phyloP scores from a whole-genome alignment of 2,113 vertebrate species.

The Anseranas semipalmata region DNA sequence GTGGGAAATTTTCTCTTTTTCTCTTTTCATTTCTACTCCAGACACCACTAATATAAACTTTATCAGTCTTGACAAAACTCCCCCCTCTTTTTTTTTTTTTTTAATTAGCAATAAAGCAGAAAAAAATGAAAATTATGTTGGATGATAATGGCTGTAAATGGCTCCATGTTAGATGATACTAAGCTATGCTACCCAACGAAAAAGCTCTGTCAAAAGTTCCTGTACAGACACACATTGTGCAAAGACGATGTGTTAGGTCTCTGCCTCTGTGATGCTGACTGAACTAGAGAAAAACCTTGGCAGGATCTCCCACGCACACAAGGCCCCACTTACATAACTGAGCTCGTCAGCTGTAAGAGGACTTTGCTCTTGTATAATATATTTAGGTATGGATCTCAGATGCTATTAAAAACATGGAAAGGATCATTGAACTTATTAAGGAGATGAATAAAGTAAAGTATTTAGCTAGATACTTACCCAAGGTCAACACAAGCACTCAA shows the following conservation, averaged over 20 bases:
- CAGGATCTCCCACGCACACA: rapidly evolving
- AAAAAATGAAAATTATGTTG: background rate
- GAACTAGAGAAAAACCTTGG: background rate
- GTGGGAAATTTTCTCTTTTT: background rate
- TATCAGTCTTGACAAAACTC: background rate
- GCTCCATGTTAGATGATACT: rapidly evolving
- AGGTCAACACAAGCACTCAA: background rate
- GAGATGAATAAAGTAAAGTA: background rate
- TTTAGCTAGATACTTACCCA: background rate
- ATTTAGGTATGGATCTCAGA: background rate
- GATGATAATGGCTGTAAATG: background rate
- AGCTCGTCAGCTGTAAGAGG: background rate
- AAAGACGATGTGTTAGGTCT: background rate
- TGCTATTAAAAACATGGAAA: background rate
- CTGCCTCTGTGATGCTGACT: background rate
- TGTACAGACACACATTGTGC: background rate
- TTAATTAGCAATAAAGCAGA: background rate
- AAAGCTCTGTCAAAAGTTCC: background rate
- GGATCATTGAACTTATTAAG: rapidly evolving
- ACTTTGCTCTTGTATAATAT: background rate
- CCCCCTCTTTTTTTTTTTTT: background rate
- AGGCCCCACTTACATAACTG: rapidly evolving
- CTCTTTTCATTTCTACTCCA: background rate
- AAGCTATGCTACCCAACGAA: background rate
- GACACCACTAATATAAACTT: background rate